phyloP scores from a whole-genome alignment of 2,797 vertebrate genomes.

The Dryobates pubescens region DNA sequence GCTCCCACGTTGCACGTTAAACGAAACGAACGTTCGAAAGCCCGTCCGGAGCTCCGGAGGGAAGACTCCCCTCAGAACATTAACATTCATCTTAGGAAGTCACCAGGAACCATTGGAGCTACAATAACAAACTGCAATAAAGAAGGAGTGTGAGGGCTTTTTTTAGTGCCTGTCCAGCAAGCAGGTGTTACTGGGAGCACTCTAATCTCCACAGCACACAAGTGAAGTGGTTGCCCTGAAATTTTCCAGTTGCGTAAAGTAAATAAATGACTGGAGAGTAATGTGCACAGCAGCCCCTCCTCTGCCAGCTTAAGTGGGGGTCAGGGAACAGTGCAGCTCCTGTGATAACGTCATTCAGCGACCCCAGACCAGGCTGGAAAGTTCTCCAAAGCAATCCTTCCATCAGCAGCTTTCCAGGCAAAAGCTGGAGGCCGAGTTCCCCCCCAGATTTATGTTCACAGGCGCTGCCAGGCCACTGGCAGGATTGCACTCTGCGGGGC shows the following conservation, averaged over 20 bases:
- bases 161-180: constrained; percentile 38
- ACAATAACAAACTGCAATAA: constrained; percentile 57
- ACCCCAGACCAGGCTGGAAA: background rate
- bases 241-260: constrained; percentile 43
- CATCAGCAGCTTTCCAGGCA: background rate
- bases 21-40: constrained; percentile 61
- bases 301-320: background rate
- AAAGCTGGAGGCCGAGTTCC: background rate
- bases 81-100: constrained; percentile 71
- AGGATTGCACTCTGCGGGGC: no score
- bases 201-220: constrained; percentile 20
- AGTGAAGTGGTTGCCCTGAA: constrained; percentile 35
- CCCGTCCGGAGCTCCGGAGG: constrained; percentile 51
- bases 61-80: constrained; percentile 60
- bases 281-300: constrained; percentile 15
- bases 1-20: constrained; percentile 50
- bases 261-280: constrained; percentile 51
- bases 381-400: constrained; percentile 28
- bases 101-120: constrained; percentile 54
- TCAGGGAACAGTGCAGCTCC: constrained; percentile 24
- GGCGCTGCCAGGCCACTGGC: background rate
- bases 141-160: constrained; percentile 18
- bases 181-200: constrained; percentile 56
- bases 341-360: constrained; percentile 14
- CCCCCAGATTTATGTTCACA: background rate